Evolutionary conservation across 2,888 invertebrate species (phyloP).

Genomic region (Trissolcus brochymenae): DNA sequence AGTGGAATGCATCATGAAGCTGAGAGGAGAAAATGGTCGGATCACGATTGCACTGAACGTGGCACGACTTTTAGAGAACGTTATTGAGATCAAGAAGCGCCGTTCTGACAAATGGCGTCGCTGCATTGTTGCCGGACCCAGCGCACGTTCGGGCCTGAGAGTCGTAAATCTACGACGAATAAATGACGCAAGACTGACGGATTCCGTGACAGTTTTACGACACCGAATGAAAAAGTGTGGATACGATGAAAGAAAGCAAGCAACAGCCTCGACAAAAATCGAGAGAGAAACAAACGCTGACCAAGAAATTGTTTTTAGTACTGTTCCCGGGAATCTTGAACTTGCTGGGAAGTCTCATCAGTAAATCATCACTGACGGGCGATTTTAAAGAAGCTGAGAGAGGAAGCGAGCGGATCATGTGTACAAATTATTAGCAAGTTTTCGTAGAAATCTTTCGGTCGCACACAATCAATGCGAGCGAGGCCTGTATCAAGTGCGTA

Average conservation of each 20-base stretch:
- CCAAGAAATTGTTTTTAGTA: constrained; percentile 22
- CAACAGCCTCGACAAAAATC: constrained; percentile 39
- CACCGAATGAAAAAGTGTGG: constrained; percentile 21
- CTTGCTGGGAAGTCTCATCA: constrained; percentile 8
- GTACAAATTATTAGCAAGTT: constrained; percentile 39
- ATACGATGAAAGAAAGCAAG: constrained; percentile 14
- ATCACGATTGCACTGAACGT: constrained; percentile 67
- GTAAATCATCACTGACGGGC: constrained; percentile 3
- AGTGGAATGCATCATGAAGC: constrained; percentile 16
- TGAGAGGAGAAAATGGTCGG: constrained; percentile 45
- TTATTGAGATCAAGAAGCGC: constrained; percentile 75
- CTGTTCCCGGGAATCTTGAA: constrained; percentile 5
- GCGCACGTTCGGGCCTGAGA: constrained; percentile 57
- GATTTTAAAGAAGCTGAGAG: constrained; percentile 20
- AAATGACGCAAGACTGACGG: constrained; percentile 58
- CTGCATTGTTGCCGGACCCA: constrained; percentile 72
- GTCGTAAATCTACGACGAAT: constrained; percentile 71
- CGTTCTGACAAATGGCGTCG: constrained; percentile 75
- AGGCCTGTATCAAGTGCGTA: not conserved
- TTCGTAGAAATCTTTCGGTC: constrained; percentile 28
- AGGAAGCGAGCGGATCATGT: constrained; percentile 3
- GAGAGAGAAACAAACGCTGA: constrained; percentile 22
- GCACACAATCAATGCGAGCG: constrained; percentile 17
- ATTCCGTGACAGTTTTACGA: constrained; percentile 56
- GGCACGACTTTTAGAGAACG: constrained; percentile 61